A percentile compares a stretch with the other conserved stretches of the same genome.
These are phyloP conservation scores for Criorhina ranunculi DNA, from an alignment of 2,888 invertebrate genomes.

Conservation along the genomic window DNA sequence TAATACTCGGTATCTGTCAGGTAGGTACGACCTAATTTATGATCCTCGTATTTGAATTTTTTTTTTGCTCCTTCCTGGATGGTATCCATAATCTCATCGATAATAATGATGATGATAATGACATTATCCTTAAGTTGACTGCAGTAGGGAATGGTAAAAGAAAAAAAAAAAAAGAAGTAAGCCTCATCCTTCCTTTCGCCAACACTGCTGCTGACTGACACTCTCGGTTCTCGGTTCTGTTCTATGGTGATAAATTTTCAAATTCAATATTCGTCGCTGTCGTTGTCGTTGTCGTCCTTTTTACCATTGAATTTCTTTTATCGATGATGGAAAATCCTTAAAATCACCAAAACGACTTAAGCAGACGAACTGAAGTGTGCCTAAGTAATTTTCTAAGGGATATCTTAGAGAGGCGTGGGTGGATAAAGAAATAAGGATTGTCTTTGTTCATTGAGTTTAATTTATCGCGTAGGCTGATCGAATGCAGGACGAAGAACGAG, in stretches of 20 bases:
- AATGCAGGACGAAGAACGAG: conserved; percentile 18
- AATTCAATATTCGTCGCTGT: conserved; percentile 68
- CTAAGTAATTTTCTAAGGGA: conserved; percentile 63
- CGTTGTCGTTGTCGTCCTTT: conserved; percentile 35
- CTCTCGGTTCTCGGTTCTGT: background rate
- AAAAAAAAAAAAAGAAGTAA: conserved; percentile 20
- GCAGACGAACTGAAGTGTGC: conserved; percentile 49
- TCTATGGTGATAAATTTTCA: conserved; percentile 68
- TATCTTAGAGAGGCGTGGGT: background rate
- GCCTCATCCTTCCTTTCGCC: conserved; percentile 3
- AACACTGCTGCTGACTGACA: too few relatives aligned
- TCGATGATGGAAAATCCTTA: conserved; percentile 73
- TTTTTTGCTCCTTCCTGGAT: conserved; percentile 30
- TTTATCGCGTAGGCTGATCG: conserved; percentile 64
- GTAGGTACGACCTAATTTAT: conserved; percentile 61
- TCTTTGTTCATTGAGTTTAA: conserved; percentile 67
- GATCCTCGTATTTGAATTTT: conserved; percentile 50
- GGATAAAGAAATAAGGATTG: conserved; percentile 56
- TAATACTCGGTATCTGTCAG: too few relatives aligned
- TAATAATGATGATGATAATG: conserved; percentile 63
- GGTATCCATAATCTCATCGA: conserved; percentile 65
- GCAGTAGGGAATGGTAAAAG: conserved; percentile 16
- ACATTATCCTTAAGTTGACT: conserved; percentile 59
- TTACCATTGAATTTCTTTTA: conserved; percentile 65
- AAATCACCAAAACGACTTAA: conserved; percentile 74